A percentile compares a stretch with the other conserved stretches of the same genome.
Evolutionary conservation across 2,113 vertebrate species (phyloP).

Genomic region (Chaetodon auriga): DNA sequence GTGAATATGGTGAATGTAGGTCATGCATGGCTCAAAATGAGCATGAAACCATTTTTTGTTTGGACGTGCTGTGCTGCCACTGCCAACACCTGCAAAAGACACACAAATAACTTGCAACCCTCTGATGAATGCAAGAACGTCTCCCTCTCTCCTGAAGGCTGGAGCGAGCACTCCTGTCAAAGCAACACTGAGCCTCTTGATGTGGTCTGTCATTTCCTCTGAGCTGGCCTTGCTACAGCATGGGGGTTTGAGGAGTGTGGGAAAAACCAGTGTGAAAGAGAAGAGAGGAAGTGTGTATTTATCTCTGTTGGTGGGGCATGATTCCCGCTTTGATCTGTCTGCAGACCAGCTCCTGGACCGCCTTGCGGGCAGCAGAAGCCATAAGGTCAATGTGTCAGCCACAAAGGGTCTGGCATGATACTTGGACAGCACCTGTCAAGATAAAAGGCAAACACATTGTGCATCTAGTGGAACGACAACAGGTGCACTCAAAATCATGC

Average conservation of each 20-base stretch:
- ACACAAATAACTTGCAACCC: slow-evolving; percentile 47
- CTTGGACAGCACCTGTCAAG: slow-evolving; percentile 53
- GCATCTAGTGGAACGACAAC: neutral
- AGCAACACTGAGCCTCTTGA: slow-evolving; percentile 78
- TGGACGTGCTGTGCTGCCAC: slow-evolving; percentile 23
- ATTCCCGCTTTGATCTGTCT: slow-evolving; percentile 82
- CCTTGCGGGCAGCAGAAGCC: slow-evolving; percentile 49
- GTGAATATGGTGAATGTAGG: slow-evolving; percentile 31
- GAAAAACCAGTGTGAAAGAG: slow-evolving; percentile 80
- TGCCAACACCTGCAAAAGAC: slow-evolving; percentile 50
- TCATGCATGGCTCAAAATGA: slow-evolving; percentile 7
- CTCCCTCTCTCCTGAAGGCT: slow-evolving; percentile 54
- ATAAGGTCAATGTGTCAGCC: slow-evolving; percentile 60
- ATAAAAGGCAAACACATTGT: slow-evolving; percentile 11
- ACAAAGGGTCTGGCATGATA: slow-evolving; percentile 1
- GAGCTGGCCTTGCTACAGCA: slow-evolving; percentile 63
- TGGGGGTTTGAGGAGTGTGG: slow-evolving; percentile 76
- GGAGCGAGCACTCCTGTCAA: slow-evolving; percentile 63
- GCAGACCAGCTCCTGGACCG: slow-evolving; percentile 51
- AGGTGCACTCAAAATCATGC: slow-evolving; percentile 33
- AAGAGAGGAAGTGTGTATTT: slow-evolving; percentile 85
- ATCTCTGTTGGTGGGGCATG: slow-evolving; percentile 83
- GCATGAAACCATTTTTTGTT: slow-evolving; percentile 32
- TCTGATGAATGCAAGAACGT: slow-evolving; percentile 43
- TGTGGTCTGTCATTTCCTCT: slow-evolving; percentile 85